Evolutionary conservation across 35 echinoderm and acorn worm species (phyloP), one percentile per base, ranked within the genome.

Genomic region (Ptychodera flava): DNA sequence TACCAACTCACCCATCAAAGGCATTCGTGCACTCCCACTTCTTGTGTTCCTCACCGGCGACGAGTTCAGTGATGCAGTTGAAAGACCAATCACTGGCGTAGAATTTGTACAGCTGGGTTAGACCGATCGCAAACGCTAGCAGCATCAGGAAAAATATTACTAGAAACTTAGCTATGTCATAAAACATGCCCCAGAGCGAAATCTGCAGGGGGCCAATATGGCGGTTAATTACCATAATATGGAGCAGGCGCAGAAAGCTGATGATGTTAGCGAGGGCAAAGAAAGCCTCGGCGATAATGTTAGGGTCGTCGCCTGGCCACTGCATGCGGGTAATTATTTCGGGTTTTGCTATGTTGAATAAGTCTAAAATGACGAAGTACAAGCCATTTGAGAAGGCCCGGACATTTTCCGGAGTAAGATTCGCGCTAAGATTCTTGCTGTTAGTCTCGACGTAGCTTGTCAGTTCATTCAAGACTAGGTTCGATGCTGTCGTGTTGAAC

Each of bases 231-330:
- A 36, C 31, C 1, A 83, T 83, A 2, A 83, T 34, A 16, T 37
- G 82, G 10, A 83, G 33, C 1, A 83, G 82, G 34, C 82, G 34
- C 1, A 83, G 28, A 28, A 83, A 83, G 35, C 82, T 83, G 35
- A 34, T 30, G 28, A 83, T 83, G 28, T 83, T 83, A 36, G 33
- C 82, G 29, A 83, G 30, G 28, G 82, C 82, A 37, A 83, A 83
- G 15, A 37, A 2, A 35, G 82, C 82, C 37, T 83, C 82, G 1
- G 82, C 82, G 28, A 83, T 37, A 1, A 83, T 34, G 28, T 83
- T 83, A 1, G 82, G 82, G 82, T 83, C 82, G 28, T 36, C 82
- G 28, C 37, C 15, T 0, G 34, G 34, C 82, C 82, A 83, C 27
- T 83, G 33, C 6, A 16, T 0, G 12, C 82, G 34, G 82, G 33